Percentiles rank a stretch among this genome's conserved stretches.
Evolutionary conservation across 2,888 invertebrate species (phyloP).

Genomic region (Parnassius orleans): DNA sequence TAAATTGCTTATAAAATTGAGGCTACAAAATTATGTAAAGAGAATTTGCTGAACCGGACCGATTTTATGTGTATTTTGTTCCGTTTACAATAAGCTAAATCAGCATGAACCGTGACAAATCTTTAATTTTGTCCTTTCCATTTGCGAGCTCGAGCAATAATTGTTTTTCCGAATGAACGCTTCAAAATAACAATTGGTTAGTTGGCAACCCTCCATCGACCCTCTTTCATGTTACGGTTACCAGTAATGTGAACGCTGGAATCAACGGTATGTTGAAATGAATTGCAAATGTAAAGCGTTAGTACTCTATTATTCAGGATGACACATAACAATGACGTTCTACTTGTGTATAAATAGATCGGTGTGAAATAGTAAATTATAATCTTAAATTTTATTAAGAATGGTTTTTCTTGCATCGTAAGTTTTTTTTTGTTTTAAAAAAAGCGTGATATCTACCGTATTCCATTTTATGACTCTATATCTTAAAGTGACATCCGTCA

Average conservation of each 20-base stretch:
- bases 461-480: too few species aligned
- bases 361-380: too few species aligned
- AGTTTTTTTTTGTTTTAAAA: too few species aligned
- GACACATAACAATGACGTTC: not conserved
- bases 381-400: too few species aligned
- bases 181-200: slow-evolving; percentile 77
- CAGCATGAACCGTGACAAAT: slow-evolving; percentile 62
- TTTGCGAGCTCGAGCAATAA: slow-evolving; percentile 56
- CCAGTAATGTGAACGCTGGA: slow-evolving; percentile 32
- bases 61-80: slow-evolving; percentile 30
- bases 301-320: slow-evolving; percentile 16
- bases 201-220: slow-evolving; percentile 52
- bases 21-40: too few species aligned
- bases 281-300: slow-evolving; percentile 28
- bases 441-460: too few species aligned
- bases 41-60: not conserved
- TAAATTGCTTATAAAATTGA: too few species aligned
- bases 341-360: too few species aligned
- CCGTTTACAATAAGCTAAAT: slow-evolving; percentile 42
- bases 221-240: slow-evolving; percentile 35
- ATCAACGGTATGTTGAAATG: slow-evolving; percentile 27
- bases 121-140: slow-evolving; percentile 69
- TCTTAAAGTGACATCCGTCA: too few species aligned
- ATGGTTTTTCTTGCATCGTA: too few species aligned
- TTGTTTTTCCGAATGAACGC: slow-evolving; percentile 77